Evolutionary conservation across 2,888 invertebrate species (phyloP).

Genomic region (Abrostola triplasia): DNA sequence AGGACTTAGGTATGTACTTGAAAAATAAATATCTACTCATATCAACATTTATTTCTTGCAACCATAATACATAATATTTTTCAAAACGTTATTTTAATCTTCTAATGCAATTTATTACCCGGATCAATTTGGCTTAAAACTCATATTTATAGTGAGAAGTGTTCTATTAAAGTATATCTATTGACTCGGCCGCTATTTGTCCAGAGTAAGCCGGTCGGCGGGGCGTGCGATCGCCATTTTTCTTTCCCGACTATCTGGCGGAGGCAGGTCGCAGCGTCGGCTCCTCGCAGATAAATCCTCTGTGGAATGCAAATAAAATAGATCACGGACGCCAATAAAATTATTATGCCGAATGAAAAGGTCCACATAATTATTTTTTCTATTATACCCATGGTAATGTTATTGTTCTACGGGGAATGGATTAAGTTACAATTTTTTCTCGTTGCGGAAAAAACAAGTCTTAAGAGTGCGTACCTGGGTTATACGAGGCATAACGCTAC

Average conservation of each 20-base stretch:
- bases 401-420: too few relatives aligned
- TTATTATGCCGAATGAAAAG: constrained; percentile 44
- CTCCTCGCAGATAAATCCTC: constrained; percentile 70
- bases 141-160: constrained; percentile 3
- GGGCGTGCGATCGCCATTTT: constrained; percentile 69
- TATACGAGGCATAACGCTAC: too few relatives aligned
- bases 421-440: too few relatives aligned
- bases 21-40: not conserved
- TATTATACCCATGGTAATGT: not conserved
- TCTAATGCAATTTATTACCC: not conserved
- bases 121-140: constrained; percentile 4
- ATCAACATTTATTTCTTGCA: not conserved
- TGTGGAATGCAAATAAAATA: constrained; percentile 69
- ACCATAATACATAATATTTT: too few relatives aligned
- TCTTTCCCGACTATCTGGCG: constrained; percentile 69
- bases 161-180: constrained; percentile 21
- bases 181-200: constrained; percentile 40
- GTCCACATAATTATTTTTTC: constrained; percentile 40
- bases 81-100: not conserved
- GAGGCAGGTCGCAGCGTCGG: constrained; percentile 68
- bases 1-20: not conserved
- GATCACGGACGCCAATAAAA: constrained; percentile 49
- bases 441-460: too few relatives aligned
- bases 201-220: constrained; percentile 45
- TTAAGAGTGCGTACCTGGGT: too few relatives aligned